Conservation (phyloP, 1,140 invertebrate genomes). For the Musca domestica region DNA sequence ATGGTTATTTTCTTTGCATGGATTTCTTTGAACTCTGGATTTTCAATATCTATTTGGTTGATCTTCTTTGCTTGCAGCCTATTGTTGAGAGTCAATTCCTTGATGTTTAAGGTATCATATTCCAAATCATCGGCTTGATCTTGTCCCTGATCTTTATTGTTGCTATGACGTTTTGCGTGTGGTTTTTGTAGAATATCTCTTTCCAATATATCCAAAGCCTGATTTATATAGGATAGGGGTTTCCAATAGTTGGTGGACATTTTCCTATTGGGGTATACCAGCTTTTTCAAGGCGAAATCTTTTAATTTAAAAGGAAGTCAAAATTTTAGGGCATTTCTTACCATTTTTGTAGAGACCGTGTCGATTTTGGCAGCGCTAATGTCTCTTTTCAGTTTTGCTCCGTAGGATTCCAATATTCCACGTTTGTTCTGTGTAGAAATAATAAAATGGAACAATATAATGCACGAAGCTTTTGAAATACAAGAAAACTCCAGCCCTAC, state of each 20-base stretch:
- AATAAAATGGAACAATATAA: too few species aligned
- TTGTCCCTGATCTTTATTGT: not conserved
- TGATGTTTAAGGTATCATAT: constrained; percentile 36
- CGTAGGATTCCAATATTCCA: not conserved
- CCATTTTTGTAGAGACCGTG: constrained; percentile 36
- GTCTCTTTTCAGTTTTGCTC: not conserved
- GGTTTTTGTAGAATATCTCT: not conserved
- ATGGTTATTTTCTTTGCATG: constrained; percentile 38
- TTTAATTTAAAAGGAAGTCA: not conserved
- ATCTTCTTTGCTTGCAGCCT: constrained; percentile 31
- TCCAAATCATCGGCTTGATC: not conserved
- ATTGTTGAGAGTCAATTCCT: constrained; percentile 35
- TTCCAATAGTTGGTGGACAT: constrained; percentile 44
- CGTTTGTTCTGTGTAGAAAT: not conserved
- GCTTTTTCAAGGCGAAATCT: not conserved
- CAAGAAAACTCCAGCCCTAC: too few species aligned
- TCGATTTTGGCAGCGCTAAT: constrained; percentile 31
- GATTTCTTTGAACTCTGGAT: constrained; percentile 35
- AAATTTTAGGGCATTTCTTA: constrained; percentile 30
- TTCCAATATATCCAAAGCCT: constrained; percentile 40
- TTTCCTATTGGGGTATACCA: constrained; percentile 27
- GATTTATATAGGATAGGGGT: constrained; percentile 38
- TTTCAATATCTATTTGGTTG: constrained; percentile 33
- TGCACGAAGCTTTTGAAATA: too few species aligned
- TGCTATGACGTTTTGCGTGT: constrained; percentile 1